Evolutionary conservation across 2,888 invertebrate genomes (phyloP).

Genomic region (Linyphia triangularis): DNA sequence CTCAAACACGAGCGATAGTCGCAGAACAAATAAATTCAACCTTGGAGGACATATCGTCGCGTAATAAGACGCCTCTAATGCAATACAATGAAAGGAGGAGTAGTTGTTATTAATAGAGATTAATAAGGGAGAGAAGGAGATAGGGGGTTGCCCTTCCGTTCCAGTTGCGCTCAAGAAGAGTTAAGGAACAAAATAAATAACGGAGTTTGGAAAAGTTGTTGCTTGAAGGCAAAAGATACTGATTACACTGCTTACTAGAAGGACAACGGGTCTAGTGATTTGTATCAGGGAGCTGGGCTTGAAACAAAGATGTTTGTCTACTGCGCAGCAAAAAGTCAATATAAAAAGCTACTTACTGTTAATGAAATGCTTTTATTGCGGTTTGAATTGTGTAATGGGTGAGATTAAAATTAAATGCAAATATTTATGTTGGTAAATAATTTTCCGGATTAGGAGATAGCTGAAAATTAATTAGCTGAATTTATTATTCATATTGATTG

Average conservation of each 20-base stretch:
- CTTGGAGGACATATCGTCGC: slow-evolving; percentile 45
- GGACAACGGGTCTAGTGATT: background rate
- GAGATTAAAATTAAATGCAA: too few relatives aligned
- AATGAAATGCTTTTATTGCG: too few relatives aligned
- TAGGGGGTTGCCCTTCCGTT: background rate
- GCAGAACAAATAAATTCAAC: slow-evolving; percentile 48
- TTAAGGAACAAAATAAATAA: background rate
- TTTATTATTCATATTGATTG: too few relatives aligned
- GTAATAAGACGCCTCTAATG: slow-evolving; percentile 26
- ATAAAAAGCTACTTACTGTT: too few relatives aligned
- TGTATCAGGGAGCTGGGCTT: background rate
- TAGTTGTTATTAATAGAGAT: slow-evolving; percentile 58
- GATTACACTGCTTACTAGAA: too few relatives aligned
- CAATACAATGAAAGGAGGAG: background rate
- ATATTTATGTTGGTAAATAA: too few relatives aligned
- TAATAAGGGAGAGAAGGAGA: slow-evolving; percentile 24
- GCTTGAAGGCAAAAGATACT: too few relatives aligned
- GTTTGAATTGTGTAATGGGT: too few relatives aligned
- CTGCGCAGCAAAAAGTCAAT: too few relatives aligned
- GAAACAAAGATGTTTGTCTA: background rate
- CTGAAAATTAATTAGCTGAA: too few relatives aligned
- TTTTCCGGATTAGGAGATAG: too few relatives aligned
- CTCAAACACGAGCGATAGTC: slow-evolving; percentile 45
- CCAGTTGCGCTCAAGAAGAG: background rate
- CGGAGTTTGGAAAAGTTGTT: background rate